phyloP scores from a whole-genome alignment of 2,113 vertebrate species.

The Sphaerodactylus townsendi region DNA sequence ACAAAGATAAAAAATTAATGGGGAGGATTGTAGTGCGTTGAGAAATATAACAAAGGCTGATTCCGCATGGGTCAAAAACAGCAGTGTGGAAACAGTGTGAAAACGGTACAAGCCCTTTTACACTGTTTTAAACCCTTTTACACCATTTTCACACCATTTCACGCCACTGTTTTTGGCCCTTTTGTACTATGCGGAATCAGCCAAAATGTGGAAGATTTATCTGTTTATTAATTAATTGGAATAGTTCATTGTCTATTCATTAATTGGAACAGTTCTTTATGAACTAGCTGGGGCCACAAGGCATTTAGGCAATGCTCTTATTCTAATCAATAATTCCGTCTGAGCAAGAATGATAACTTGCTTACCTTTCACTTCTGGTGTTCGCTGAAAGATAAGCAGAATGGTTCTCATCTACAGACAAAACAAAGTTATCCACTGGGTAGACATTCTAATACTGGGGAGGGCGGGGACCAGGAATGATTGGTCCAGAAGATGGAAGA shows the following conservation, averaged over 20 bases:
- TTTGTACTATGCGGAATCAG: too few relatives aligned
- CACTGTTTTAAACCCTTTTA: too few relatives aligned
- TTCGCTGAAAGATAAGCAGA: slow-evolving; percentile 16
- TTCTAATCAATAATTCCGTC: background rate
- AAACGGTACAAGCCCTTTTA: too few relatives aligned
- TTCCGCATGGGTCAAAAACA: too few relatives aligned
- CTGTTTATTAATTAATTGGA: slow-evolving; percentile 2
- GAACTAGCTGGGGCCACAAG: background rate
- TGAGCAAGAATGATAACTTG: background rate
- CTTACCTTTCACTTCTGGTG: slow-evolving; percentile 67
- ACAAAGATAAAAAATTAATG: background rate
- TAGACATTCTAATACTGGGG: slow-evolving; percentile 74
- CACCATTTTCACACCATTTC: too few relatives aligned
- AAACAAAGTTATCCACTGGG: slow-evolving; percentile 68
- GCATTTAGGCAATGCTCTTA: background rate
- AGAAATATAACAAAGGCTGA: background rate
- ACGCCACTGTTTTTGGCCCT: too few relatives aligned
- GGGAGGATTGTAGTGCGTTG: background rate
- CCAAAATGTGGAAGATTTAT: slow-evolving; percentile 9
- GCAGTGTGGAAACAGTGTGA: too few relatives aligned
- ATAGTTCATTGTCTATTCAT: too few relatives aligned
- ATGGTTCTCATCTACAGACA: slow-evolving; percentile 55
- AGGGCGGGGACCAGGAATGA: background rate
- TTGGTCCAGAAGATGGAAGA: slow-evolving; percentile 24
- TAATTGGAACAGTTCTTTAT: background rate